Evolutionary conservation across 1,140 invertebrate genomes (phyloP).

Genomic region (Drosophila bocki): DNA sequence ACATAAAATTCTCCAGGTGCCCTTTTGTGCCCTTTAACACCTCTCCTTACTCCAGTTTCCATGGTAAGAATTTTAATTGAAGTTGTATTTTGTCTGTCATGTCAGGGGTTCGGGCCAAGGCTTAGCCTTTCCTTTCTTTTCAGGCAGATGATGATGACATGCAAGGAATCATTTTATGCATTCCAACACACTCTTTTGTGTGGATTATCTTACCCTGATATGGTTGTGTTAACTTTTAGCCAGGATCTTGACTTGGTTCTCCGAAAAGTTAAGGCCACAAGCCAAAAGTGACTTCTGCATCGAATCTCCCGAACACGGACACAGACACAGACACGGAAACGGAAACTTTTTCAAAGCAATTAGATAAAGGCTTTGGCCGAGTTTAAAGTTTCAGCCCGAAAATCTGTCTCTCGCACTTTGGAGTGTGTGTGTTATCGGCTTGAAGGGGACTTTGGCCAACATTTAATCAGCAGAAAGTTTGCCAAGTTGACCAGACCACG

Average conservation of each 20-base stretch:
- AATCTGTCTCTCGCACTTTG: constrained; percentile 28
- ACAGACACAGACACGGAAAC: constrained; percentile 1
- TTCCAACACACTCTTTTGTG: constrained; percentile 32
- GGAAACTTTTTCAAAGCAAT: constrained; percentile 81
- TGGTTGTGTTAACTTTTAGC: constrained; percentile 28
- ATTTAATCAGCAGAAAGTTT: constrained; percentile 77
- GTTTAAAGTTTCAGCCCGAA: constrained; percentile 62
- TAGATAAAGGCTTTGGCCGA: constrained; percentile 76
- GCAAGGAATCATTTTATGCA: constrained; percentile 40
- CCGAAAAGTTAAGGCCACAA: constrained; percentile 57
- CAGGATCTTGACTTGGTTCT: constrained; percentile 36
- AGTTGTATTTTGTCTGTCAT: constrained; percentile 68
- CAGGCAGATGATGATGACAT: constrained; percentile 42
- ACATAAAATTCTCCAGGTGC: constrained; percentile 3
- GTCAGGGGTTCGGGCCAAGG: constrained; percentile 15
- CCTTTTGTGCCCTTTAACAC: constrained; percentile 59
- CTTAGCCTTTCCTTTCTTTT: constrained; percentile 20
- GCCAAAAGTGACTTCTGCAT: constrained; percentile 73
- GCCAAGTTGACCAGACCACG: constrained; percentile 54
- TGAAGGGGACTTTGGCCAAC: constrained; percentile 57
- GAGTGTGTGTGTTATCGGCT: constrained; percentile 36
- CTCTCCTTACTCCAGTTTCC: constrained; percentile 51
- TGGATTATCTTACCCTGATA: constrained; percentile 31
- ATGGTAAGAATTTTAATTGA: constrained; percentile 76
- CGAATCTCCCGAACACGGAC: constrained; percentile 34